Evolutionary conservation across 2,113 vertebrate genomes (phyloP).

Genomic region (Heterotis niloticus): DNA sequence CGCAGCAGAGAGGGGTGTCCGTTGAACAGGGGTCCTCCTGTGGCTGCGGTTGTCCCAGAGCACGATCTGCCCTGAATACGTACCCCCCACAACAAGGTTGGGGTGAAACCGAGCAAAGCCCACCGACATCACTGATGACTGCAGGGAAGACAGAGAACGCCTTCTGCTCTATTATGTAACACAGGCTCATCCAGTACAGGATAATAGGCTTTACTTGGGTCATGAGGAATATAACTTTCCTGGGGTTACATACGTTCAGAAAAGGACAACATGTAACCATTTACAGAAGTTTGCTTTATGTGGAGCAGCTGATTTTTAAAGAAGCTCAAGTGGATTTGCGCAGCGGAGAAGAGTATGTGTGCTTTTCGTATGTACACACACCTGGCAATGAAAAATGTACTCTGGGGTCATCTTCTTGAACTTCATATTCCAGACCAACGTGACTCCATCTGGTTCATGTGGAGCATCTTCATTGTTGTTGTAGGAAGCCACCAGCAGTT

Average conservation of each 20-base stretch:
- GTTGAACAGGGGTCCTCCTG: conserved; percentile 79
- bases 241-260: neutral
- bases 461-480: conserved; percentile 84
- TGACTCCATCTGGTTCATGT: conserved; percentile 81
- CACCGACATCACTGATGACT: conserved; percentile 95
- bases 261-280: neutral
- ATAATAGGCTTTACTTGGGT: neutral
- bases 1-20: conserved; percentile 75
- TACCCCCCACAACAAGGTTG: conserved; percentile 90
- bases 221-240: neutral
- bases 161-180: neutral
- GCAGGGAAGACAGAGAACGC: conserved; percentile 17
- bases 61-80: conserved; percentile 94
- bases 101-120: conserved; percentile 96
- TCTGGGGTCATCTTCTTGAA: conserved; percentile 85
- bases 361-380: conserved; percentile 39
- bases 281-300: neutral
- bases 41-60: conserved; percentile 98
- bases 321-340: too few species aligned
- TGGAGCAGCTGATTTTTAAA: neutral
- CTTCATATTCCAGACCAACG: conserved; percentile 89
- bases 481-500: conserved; percentile 82
- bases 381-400: conserved; percentile 86
- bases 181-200: neutral
- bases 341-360: neutral